phyloP scores from a whole-genome alignment of 2,888 invertebrate genomes.

The Capitulum mitella region DNA sequence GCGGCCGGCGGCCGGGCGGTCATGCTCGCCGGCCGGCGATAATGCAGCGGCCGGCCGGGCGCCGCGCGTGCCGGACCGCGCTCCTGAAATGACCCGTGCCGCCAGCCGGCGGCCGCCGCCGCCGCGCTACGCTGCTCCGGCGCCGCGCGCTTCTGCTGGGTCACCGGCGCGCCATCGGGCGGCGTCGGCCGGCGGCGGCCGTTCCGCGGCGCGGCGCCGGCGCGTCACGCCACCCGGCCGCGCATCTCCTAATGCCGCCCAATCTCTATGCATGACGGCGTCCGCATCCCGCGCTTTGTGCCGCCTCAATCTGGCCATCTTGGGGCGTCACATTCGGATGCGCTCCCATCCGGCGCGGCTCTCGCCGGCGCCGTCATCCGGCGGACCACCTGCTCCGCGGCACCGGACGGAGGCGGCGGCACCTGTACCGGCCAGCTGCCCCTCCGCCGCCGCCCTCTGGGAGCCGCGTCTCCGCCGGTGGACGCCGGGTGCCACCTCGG shows the following conservation, averaged over 20 bases:
- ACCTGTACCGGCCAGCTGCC: background rate
- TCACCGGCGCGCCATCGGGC: too few relatives aligned
- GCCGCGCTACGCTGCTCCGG: too few relatives aligned
- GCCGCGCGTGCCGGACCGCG: background rate
- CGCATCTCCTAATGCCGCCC: background rate
- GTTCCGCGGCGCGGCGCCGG: too few relatives aligned
- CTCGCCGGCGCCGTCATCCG: background rate
- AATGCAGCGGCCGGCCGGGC: background rate
- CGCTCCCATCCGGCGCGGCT: background rate
- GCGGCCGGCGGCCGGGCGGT: background rate
- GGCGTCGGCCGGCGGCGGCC: background rate
- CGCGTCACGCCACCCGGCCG: background rate
- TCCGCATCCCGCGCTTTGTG: background rate
- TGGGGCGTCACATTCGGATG: constrained; percentile 9
- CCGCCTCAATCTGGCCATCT: constrained; percentile 9
- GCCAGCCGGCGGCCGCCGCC: too few relatives aligned
- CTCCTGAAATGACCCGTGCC: too few relatives aligned
- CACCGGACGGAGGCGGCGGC: background rate
- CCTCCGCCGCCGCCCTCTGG: background rate
- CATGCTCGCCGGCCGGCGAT: constrained; percentile 6
- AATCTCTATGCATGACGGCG: background rate
- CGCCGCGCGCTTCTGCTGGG: too few relatives aligned
- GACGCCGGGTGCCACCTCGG: background rate
- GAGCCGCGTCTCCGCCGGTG: background rate
- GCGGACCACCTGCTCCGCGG: background rate